Evolutionary conservation across 1,140 invertebrate species (phyloP).

Genomic region (Arion vulgaris): DNA sequence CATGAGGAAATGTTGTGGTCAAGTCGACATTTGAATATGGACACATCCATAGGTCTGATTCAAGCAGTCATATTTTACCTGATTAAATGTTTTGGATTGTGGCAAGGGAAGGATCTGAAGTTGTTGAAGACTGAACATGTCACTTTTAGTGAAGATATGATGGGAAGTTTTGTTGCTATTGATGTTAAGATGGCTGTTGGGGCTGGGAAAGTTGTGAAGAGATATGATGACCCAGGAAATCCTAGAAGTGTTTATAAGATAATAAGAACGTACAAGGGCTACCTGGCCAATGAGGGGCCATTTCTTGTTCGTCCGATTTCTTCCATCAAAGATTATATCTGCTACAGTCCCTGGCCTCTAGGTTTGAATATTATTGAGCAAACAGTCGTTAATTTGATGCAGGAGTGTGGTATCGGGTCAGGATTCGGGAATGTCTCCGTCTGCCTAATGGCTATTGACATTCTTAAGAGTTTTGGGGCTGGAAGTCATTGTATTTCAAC

Average conservation of each 20-base stretch:
- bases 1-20: conserved; percentile 32
- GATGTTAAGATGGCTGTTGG: neutral
- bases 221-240: conserved; percentile 35
- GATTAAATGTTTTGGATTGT: conserved; percentile 34
- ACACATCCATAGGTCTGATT: conserved; percentile 19
- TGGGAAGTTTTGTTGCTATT: conserved; percentile 19
- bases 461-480: conserved; percentile 22
- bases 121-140: conserved; percentile 29
- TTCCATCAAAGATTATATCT: conserved; percentile 39
- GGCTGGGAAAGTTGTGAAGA: neutral
- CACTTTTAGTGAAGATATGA: conserved; percentile 20
- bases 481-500: conserved; percentile 31
- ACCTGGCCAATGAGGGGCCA: conserved; percentile 38
- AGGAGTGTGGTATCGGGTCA: conserved; percentile 1
- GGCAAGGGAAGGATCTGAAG: conserved; percentile 16
- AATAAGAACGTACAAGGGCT: conserved; percentile 18
- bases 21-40: neutral
- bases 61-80: conserved; percentile 40
- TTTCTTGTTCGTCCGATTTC: conserved; percentile 37
- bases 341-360: conserved; percentile 35
- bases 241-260: conserved; percentile 34
- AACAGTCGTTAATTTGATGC: conserved; percentile 20
- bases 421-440: conserved; percentile 16
- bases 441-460: conserved; percentile 18
- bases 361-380: conserved; percentile 18